These are phyloP conservation scores for Eristalinus aeneus DNA, from an alignment of 2,888 invertebrate genomes.

Conservation along the genomic window DNA sequence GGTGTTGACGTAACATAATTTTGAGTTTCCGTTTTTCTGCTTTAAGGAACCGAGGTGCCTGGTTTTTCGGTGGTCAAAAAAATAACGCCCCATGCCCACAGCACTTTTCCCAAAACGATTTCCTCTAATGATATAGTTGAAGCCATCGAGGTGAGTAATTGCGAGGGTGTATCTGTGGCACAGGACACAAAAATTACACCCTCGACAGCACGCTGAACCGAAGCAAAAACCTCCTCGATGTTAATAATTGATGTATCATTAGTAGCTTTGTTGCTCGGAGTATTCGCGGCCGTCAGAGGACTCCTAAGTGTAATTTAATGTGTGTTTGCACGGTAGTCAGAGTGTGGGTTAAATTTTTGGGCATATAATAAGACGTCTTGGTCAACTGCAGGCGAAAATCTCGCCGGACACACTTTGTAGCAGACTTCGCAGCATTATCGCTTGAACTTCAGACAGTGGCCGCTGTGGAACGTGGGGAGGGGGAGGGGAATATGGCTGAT, in stretches of 20 bases:
- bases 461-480: no score
- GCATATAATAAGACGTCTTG: background rate
- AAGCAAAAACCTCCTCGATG: constrained; percentile 66
- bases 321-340: constrained; percentile 66
- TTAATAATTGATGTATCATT: constrained; percentile 71
- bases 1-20: constrained; percentile 70
- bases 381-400: background rate
- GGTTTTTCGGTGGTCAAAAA: constrained; percentile 28
- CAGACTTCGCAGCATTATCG: constrained; percentile 31
- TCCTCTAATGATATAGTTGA: constrained; percentile 69
- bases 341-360: constrained; percentile 50
- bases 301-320: constrained; percentile 69
- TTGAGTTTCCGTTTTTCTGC: constrained; percentile 61
- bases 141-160: constrained; percentile 64
- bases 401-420: background rate
- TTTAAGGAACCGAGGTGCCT: background rate
- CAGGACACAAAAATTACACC: constrained; percentile 66
- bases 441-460: constrained; percentile 14
- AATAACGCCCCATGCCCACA: constrained; percentile 21
- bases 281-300: constrained; percentile 24
- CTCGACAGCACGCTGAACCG: constrained; percentile 29
- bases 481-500: constrained; percentile 19
- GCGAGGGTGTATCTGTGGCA: constrained; percentile 65
- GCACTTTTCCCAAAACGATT: constrained; percentile 60
- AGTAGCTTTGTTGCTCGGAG: constrained; percentile 54